Evolutionary conservation across 2,888 invertebrate species (phyloP).

Genomic region (Copidosoma aretas): DNA sequence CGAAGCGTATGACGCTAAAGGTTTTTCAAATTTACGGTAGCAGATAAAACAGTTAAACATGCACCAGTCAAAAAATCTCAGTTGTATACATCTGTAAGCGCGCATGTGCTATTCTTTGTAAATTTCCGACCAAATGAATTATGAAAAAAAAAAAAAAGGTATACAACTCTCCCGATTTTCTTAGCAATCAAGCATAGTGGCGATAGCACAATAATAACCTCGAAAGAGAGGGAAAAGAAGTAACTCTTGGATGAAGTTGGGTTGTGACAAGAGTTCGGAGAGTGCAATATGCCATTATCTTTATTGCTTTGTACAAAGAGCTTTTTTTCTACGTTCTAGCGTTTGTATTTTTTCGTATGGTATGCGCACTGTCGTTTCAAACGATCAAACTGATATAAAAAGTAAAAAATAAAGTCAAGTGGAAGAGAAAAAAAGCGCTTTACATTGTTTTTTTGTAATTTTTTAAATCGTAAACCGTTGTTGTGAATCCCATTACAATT

Average conservation of each 20-base stretch:
- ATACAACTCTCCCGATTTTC: constrained; percentile 16
- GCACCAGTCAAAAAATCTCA: constrained; percentile 38
- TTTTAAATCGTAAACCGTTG: neutral
- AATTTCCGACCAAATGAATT: constrained; percentile 33
- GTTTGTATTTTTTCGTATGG: constrained; percentile 5
- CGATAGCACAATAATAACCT: too few relatives aligned
- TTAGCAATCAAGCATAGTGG: constrained; percentile 17
- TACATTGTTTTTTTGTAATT: neutral
- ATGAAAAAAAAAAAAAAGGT: too few relatives aligned
- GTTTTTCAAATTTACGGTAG: constrained; percentile 34
- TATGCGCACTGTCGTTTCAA: neutral
- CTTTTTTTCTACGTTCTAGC: constrained; percentile 10
- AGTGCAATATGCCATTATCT: constrained; percentile 21
- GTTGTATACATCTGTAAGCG: constrained; percentile 31
- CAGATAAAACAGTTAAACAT: constrained; percentile 20
- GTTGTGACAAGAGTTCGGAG: constrained; percentile 22
- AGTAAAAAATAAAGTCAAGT: neutral
- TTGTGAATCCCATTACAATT: constrained; percentile 12
- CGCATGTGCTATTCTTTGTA: constrained; percentile 39
- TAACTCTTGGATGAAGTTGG: constrained; percentile 3
- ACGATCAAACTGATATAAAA: neutral
- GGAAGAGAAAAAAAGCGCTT: neutral
- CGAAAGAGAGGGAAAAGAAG: too few relatives aligned
- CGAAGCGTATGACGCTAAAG: constrained; percentile 32
- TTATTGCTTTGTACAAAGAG: constrained; percentile 25